phyloP scores from a whole-genome alignment of 2,797 vertebrate species.

The Rhinogobio ventralis region DNA sequence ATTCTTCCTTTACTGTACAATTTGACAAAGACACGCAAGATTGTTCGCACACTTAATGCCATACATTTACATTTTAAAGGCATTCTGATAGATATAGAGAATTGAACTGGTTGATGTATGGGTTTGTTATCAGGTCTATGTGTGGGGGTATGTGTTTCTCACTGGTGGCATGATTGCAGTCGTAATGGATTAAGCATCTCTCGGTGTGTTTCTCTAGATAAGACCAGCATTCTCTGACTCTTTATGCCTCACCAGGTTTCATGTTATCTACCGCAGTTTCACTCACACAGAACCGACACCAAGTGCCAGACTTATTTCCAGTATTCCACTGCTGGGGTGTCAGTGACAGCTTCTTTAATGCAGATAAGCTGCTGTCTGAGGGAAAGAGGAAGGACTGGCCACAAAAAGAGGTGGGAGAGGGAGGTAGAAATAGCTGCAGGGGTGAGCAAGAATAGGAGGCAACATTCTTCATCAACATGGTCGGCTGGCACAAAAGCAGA shows the following conservation, averaged over 20 bases:
- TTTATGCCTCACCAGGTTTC: slow-evolving; percentile 50
- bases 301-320: slow-evolving; percentile 54
- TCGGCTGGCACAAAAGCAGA: slow-evolving; percentile 19
- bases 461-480: slow-evolving; percentile 15
- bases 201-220: slow-evolving; percentile 58
- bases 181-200: slow-evolving; percentile 61
- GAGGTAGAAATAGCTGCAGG: slow-evolving; percentile 42
- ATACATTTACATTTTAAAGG: not conserved
- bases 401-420: slow-evolving; percentile 25
- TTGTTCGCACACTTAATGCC: not conserved
- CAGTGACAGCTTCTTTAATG: slow-evolving; percentile 68
- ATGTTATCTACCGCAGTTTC: slow-evolving; percentile 61
- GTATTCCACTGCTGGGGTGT: slow-evolving; percentile 59
- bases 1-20: not conserved
- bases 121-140: slow-evolving; percentile 31
- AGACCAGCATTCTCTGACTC: slow-evolving; percentile 55
- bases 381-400: slow-evolving; percentile 54
- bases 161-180: slow-evolving; percentile 53
- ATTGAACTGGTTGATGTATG: slow-evolving; percentile 24
- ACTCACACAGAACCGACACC: slow-evolving; percentile 54
- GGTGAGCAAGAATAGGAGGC: slow-evolving; percentile 7
- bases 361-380: slow-evolving; percentile 63
- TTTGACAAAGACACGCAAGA: not conserved
- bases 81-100: not conserved
- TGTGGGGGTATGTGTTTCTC: slow-evolving; percentile 46